A percentile compares a stretch with the other conserved stretches of the same genome.
Evolutionary conservation across 1,140 invertebrate genomes (phyloP).

Genomic region (Schlechtendalia chinensis): DNA sequence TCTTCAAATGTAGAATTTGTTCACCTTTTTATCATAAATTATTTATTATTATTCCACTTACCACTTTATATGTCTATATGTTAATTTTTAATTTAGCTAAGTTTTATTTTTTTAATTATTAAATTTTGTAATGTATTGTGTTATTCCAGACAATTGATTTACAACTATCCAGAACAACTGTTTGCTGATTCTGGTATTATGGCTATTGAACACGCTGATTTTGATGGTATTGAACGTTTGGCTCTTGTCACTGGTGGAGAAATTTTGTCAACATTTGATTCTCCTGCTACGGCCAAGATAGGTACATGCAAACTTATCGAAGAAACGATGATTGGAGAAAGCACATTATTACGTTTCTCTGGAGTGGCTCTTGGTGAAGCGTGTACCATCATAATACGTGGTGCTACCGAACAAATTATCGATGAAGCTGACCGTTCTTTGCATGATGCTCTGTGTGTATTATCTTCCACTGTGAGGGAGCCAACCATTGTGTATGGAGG

Average conservation of each 20-base stretch:
- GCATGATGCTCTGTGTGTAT: slow-evolving; percentile 97
- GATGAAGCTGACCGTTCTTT: slow-evolving; percentile 98
- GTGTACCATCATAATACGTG: slow-evolving; percentile 94
- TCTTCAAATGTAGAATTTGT: too few relatives aligned
- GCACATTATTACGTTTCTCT: slow-evolving; percentile 91
- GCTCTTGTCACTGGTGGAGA: slow-evolving; percentile 97
- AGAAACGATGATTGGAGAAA: slow-evolving; percentile 97
- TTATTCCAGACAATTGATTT: slow-evolving; percentile 86
- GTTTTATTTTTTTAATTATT: not conserved
- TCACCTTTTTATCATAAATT: too few relatives aligned
- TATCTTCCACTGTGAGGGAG: slow-evolving; percentile 93
- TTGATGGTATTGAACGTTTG: slow-evolving; percentile 96
- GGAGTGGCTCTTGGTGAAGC: slow-evolving; percentile 94
- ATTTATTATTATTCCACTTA: too few relatives aligned
- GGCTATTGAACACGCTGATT: slow-evolving; percentile 99
- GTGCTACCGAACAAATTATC: slow-evolving; percentile 98
- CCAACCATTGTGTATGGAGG: slow-evolving; percentile 89
- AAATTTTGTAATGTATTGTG: not conserved
- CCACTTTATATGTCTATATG: too few relatives aligned
- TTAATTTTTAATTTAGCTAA: too few relatives aligned
- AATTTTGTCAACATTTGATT: slow-evolving; percentile 98
- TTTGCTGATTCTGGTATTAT: slow-evolving; percentile 98
- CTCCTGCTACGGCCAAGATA: slow-evolving; percentile 86
- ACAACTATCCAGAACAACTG: slow-evolving; percentile 99
- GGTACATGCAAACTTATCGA: slow-evolving; percentile 95